Percentiles rank a stretch among this genome's conserved stretches.
These are phyloP conservation scores for Neodiprion virginianus DNA, from an alignment of 1,140 invertebrate genomes.

Conservation along the genomic window DNA sequence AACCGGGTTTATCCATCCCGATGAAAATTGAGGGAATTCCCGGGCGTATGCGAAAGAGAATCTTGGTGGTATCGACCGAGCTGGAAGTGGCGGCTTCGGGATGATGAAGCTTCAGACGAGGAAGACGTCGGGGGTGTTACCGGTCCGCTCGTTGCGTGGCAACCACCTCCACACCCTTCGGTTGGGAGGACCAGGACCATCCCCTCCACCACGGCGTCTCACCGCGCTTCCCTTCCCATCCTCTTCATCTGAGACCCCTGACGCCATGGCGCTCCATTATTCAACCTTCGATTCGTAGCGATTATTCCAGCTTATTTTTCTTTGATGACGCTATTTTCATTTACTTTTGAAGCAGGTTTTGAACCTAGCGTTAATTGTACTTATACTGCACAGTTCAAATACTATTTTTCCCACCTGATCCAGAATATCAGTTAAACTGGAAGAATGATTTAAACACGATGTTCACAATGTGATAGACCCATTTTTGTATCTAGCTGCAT, in stretches of 20 bases:
- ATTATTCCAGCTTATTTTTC: constrained; percentile 42
- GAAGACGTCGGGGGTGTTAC: background rate
- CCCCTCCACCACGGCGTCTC: constrained; percentile 13
- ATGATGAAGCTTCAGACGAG: constrained; percentile 20
- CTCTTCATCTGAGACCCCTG: constrained; percentile 19
- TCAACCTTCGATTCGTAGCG: constrained; percentile 53
- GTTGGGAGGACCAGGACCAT: constrained; percentile 27
- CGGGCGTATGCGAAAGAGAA: constrained; percentile 50
- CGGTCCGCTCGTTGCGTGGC: constrained; percentile 52
- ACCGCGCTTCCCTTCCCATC: background rate
- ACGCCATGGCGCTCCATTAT: constrained; percentile 46
- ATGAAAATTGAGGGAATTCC: constrained; percentile 58
- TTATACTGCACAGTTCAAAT: too few species aligned
- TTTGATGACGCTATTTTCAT: constrained; percentile 1
- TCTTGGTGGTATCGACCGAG: constrained; percentile 33
- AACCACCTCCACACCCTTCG: constrained; percentile 44
- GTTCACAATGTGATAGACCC: too few species aligned
- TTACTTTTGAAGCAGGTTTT: background rate
- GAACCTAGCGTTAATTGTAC: too few species aligned
- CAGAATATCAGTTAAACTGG: too few species aligned
- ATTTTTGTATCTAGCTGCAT: too few species aligned
- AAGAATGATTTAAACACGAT: too few species aligned
- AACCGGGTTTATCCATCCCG: constrained; percentile 16
- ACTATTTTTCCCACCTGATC: too few species aligned
- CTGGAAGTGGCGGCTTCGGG: constrained; percentile 29